Evolutionary conservation across 2,113 vertebrate species (phyloP).

Genomic region (Tragulus kanchil): DNA sequence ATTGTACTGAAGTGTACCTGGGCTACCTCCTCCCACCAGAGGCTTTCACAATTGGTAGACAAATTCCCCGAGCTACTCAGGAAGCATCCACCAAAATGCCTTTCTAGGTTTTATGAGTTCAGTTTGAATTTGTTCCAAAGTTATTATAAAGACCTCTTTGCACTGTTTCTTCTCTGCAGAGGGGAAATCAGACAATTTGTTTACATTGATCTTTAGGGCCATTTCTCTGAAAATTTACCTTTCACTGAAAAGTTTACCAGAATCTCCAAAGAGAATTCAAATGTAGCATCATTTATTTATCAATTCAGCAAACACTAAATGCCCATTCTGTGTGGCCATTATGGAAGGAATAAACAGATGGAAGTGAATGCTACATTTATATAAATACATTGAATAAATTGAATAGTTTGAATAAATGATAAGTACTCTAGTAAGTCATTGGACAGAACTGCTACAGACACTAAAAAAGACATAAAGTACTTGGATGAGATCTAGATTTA

Average conservation of each 20-base stretch:
- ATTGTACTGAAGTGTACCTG: not conserved
- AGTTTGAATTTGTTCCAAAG: not conserved
- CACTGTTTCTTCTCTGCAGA: not conserved
- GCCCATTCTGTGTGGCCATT: not conserved
- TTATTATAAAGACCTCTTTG: not conserved
- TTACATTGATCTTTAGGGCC: not conserved
- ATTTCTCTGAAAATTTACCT: constrained; percentile 12
- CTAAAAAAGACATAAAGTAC: not conserved
- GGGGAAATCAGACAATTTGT: constrained; percentile 17
- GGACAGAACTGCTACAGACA: not conserved
- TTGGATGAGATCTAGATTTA: not conserved
- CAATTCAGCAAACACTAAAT: not conserved
- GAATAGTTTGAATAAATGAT: too few relatives aligned
- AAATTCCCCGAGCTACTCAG: not conserved
- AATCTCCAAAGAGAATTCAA: not conserved
- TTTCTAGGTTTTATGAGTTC: not conserved
- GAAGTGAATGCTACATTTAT: not conserved
- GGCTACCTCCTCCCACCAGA: not conserved
- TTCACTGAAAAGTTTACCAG: constrained; percentile 1
- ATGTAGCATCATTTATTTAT: not conserved
- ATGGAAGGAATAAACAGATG: not conserved
- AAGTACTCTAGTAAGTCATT: not conserved
- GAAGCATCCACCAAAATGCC: not conserved
- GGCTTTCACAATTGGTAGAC: not conserved
- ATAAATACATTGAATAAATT: not conserved